phyloP scores from a whole-genome alignment of 2,888 invertebrate genomes.

The Hirtodrosophila cameraria region DNA sequence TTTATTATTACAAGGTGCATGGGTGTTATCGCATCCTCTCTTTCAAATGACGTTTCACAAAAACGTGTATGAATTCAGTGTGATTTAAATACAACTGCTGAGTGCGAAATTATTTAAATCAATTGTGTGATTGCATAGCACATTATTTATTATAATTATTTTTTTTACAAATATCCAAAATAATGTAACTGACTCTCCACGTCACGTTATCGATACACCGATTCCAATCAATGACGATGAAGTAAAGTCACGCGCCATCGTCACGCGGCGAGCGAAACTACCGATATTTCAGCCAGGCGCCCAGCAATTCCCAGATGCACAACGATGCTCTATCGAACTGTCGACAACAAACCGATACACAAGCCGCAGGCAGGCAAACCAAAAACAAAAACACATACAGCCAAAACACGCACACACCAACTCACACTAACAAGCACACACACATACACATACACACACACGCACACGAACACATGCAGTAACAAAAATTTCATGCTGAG shows the following conservation, averaged over 20 bases:
- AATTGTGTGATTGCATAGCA: no score
- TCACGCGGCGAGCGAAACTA: slow-evolving; percentile 79
- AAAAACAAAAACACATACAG: background rate
- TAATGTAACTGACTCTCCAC: slow-evolving; percentile 11
- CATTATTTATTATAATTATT: background rate
- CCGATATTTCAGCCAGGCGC: slow-evolving; percentile 83
- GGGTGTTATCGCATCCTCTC: no score
- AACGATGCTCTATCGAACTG: slow-evolving; percentile 54
- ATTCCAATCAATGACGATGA: slow-evolving; percentile 62
- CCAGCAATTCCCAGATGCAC: slow-evolving; percentile 48
- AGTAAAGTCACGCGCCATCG: slow-evolving; percentile 58
- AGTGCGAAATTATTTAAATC: background rate
- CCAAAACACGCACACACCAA: background rate
- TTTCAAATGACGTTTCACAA: no score
- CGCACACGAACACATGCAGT: slow-evolving; percentile 33
- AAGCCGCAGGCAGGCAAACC: slow-evolving; percentile 6
- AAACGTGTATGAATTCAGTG: no score
- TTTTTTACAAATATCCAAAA: slow-evolving; percentile 6
- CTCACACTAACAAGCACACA: background rate
- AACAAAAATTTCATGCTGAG: slow-evolving; percentile 53
- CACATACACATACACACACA: slow-evolving; percentile 11
- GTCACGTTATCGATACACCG: slow-evolving; percentile 62
- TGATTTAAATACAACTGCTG: no score
- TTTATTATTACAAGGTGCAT: no score
- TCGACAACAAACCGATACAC: slow-evolving; percentile 50